Evolutionary conservation across 2,113 vertebrate genomes (phyloP), one percentile per base, ranked within the genome.

Genomic region (Eidolon helvum): DNA sequence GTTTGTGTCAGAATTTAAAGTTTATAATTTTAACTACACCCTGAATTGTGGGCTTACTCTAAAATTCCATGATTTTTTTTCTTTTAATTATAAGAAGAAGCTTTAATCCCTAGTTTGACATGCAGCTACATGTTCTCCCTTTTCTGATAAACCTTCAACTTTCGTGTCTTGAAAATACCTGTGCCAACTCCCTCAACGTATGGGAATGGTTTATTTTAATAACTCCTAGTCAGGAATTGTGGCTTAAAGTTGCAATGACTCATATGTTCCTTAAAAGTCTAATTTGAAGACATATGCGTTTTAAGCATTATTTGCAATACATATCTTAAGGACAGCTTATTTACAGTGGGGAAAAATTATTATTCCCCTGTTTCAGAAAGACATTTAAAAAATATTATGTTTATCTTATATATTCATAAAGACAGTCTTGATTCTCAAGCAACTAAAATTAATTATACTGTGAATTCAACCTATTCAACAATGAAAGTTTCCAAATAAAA

Each of bases 1-100:
- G 94, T 83, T 91, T 98, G 95, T 98, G 97, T 97, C 69, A 84
- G 90, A 82, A 89, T 96, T 96, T 68, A 84, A 92, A 95, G 85
- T 43, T 21, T 87, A 55, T 48, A 30, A 79, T 92, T 93, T 96
- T 82, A 87, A 91, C 55, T 48, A 26, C 92, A 10, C 1, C 43
- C 43, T 88, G 45, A 87, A 24, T 33, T 91, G 30, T 38, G 48
- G n/a, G 30, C 22, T 40, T 75, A n/a, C 19, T 74, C 24, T 78
- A 95, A 96, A 92, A 88, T 87, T 78, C 7, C 63, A 80, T 24
- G 28, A 91, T 40, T 30, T 86, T 45, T 69, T 91, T 92, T 78
- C 40, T 89, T 96, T 86, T 75, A 84, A 63, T 94, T 98, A 87
- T 85, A 14, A 94, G n/a, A 89, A 97, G 26, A 96, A 96, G 30